Conservation (phyloP, 2,888 invertebrate genomes). For the Mechanitis messenoides region DNA sequence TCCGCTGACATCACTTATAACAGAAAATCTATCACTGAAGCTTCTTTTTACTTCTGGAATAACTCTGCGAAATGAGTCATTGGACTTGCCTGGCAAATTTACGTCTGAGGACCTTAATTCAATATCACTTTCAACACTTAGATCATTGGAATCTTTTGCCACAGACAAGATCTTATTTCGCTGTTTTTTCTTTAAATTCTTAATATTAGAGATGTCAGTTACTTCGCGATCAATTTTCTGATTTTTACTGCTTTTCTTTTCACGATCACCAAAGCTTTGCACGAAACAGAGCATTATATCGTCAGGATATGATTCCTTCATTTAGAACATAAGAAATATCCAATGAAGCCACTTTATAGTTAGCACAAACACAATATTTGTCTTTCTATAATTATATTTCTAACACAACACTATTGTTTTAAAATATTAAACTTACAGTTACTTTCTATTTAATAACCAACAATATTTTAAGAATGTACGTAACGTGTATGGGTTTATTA, state of each 20-base stretch:
- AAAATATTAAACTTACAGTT: not conserved
- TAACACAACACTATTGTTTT: not conserved
- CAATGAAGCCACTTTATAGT: slow-evolving; percentile 11
- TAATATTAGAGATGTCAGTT: slow-evolving; percentile 45
- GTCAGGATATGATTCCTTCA: slow-evolving; percentile 70
- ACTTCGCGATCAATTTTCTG: slow-evolving; percentile 45
- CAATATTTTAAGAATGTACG: too few species aligned
- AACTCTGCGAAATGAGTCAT: slow-evolving; percentile 39
- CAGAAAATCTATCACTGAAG: slow-evolving; percentile 67
- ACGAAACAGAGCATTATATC: slow-evolving; percentile 83
- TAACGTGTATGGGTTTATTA: too few species aligned
- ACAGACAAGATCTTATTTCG: slow-evolving; percentile 30
- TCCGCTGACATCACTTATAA: slow-evolving; percentile 55
- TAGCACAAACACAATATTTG: slow-evolving; percentile 5
- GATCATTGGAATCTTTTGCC: slow-evolving; percentile 30
- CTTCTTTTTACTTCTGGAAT: slow-evolving; percentile 67
- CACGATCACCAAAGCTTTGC: slow-evolving; percentile 77
- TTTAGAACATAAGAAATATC: slow-evolving; percentile 57
- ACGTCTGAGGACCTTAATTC: slow-evolving; percentile 42
- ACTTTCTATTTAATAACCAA: too few species aligned
- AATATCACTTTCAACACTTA: slow-evolving; percentile 40
- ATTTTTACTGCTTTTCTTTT: slow-evolving; percentile 51
- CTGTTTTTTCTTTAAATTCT: slow-evolving; percentile 47
- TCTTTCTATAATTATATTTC: slow-evolving; percentile 6
- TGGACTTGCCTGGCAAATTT: slow-evolving; percentile 52